Evolutionary conservation across 2,113 vertebrate species (phyloP).

Genomic region (Isichthys henryi): DNA sequence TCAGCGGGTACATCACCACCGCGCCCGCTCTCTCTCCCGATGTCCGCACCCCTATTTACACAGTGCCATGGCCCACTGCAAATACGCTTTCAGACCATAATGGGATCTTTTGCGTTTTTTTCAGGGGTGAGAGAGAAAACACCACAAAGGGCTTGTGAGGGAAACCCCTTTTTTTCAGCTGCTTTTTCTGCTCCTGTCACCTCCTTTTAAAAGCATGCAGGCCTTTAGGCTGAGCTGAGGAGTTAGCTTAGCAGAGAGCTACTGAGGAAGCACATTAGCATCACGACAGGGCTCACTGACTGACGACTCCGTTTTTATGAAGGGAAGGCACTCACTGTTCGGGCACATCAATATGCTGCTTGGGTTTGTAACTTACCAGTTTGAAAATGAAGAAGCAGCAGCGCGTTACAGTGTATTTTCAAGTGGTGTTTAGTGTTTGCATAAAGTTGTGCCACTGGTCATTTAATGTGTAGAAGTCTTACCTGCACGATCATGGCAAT

Average conservation of each 20-base stretch:
- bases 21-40: constrained; percentile 7
- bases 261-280: background rate
- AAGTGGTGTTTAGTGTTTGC: background rate
- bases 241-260: background rate
- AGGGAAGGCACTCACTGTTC: background rate
- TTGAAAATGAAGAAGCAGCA: background rate
- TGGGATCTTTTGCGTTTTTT: constrained; percentile 23
- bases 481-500: background rate
- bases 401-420: background rate
- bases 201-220: background rate
- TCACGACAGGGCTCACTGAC: background rate
- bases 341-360: background rate
- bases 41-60: constrained; percentile 30
- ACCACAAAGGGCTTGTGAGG: constrained; percentile 29
- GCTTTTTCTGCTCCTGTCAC: background rate
- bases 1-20: constrained; percentile 32
- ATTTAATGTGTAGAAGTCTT: background rate
- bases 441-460: background rate
- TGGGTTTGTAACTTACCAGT: background rate
- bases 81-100: constrained; percentile 39
- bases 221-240: background rate
- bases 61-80: constrained; percentile 36
- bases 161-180: constrained; percentile 31
- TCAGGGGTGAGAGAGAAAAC: constrained; percentile 11
- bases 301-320: background rate